Evolutionary conservation across 2,888 invertebrate species (phyloP), one percentile per base, ranked within the genome.

Genomic region (Perithous albicinctus): DNA sequence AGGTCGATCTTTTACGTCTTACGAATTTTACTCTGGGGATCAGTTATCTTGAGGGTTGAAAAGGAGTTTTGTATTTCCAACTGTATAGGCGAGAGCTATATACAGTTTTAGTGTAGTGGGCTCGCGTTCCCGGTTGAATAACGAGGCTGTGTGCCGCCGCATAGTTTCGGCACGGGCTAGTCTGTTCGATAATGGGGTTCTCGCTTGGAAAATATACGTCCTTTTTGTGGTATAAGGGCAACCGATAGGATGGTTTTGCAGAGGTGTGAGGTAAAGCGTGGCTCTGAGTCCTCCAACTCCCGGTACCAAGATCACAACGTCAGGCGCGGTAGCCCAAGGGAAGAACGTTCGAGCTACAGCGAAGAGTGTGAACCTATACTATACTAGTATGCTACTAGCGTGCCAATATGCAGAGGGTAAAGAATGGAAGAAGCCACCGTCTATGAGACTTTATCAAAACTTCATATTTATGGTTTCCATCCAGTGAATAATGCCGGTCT

Each of bases 371-470:
- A 18, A 43, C 70, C 59, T 72, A 43, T 38, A 15, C 29, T 59
- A n/a, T n/a, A n/a, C 8, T 12, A 59, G 56, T 70, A 41, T 56
- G 29, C 38, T 56, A 41, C 23, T 29, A 10, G 12, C 12, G 26
- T 18, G 18, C 38, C 38, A 1, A 10, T 20, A 70, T 23, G 59
- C 43, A 64, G 18, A 8, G 23, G 38, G 48, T 26, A 43, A 75
- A 73, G 70, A 72, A 61, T 59, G 43, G 69, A 18, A 51, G 56
- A 20, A 26, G 70, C 54, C 72, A 64, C 23, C 72, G 72, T 72
- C 66, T 78, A 78, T 54, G 74, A 73, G 87, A 88, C 86, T 87
- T 86, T 86, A 88, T 88, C 86, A 88, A 86, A 86, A 85, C 80
- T 80, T 64, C 63, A 79, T 87, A 88, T 88, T 88, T 88, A 88